Conservation (phyloP, 2,797 vertebrate genomes). For the Aplochiton taeniatus region DNA sequence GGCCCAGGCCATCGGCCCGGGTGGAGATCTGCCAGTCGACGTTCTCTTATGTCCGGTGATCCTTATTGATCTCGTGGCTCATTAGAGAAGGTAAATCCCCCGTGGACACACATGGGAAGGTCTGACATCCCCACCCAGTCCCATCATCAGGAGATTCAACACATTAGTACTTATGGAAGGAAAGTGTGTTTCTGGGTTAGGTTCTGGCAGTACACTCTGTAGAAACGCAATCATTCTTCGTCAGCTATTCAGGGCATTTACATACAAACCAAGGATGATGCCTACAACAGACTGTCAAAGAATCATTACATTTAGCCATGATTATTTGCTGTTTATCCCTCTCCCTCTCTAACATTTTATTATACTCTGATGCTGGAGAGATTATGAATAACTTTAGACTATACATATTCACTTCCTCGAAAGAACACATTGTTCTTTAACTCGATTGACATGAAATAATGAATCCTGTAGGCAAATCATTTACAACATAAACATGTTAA, state of each 20-base stretch:
- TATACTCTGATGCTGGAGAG: no score
- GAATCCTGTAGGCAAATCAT: no score
- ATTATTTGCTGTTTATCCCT: no score
- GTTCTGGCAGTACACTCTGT: neutral
- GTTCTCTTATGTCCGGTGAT: conserved; percentile 4
- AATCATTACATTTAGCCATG: no score
- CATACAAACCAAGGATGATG: no score
- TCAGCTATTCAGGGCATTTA: conserved; percentile 23
- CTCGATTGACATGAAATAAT: no score
- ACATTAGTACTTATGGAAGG: conserved; percentile 4
- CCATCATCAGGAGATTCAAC: neutral
- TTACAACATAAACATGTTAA: no score
- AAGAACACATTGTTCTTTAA: no score
- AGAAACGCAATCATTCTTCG: neutral
- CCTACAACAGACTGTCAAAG: no score
- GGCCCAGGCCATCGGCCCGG: neutral
- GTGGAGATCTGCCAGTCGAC: neutral
- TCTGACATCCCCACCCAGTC: neutral
- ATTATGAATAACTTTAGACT: no score
- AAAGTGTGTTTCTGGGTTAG: conserved; percentile 46
- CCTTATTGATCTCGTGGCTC: conserved; percentile 25
- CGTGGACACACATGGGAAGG: neutral
- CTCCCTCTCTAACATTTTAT: no score
- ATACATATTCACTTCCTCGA: no score
- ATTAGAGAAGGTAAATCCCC: conserved; percentile 26